A percentile compares a stretch with the other conserved stretches of the same genome.
Conservation (phyloP, 2,113 vertebrate species). For the Saguinus imperator region DNA sequence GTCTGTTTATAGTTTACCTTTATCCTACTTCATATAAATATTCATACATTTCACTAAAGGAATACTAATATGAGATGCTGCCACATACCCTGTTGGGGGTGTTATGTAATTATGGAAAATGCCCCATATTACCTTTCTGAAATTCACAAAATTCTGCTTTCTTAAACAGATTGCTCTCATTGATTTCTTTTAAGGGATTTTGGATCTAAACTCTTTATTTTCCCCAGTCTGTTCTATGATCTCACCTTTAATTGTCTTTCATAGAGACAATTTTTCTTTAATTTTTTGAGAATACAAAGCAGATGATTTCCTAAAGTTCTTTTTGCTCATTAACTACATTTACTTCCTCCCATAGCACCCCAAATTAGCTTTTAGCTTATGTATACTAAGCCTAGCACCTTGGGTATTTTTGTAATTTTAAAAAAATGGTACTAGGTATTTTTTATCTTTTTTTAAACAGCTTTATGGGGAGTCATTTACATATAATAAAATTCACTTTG, state of each 20-base stretch:
- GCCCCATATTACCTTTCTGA: constrained; percentile 55
- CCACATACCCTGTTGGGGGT: constrained; percentile 57
- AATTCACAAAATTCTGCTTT: constrained; percentile 68
- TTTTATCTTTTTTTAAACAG: constrained; percentile 6
- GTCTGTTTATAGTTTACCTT: constrained; percentile 57
- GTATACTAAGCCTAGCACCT: background rate
- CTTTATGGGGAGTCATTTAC: background rate
- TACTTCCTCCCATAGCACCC: background rate
- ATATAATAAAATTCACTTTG: background rate
- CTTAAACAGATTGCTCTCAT: constrained; percentile 47
- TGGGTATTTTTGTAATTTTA: background rate
- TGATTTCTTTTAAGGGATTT: constrained; percentile 38
- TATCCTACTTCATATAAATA: constrained; percentile 65
- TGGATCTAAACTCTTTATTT: background rate
- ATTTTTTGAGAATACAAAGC: constrained; percentile 36
- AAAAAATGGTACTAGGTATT: constrained; percentile 1
- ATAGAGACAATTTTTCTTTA: background rate
- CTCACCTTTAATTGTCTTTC: constrained; percentile 6
- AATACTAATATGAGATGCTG: constrained; percentile 67
- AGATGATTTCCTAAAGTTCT: constrained; percentile 20
- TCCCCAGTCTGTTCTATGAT: background rate
- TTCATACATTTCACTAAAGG: constrained; percentile 66
- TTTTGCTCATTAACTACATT: background rate
- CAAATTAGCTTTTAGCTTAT: constrained; percentile 24
- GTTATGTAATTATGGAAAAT: constrained; percentile 76